These are phyloP conservation scores for Lethenteron camtschaticum DNA, from an alignment of 2,113 vertebrate genomes.

Conservation along the genomic window DNA sequence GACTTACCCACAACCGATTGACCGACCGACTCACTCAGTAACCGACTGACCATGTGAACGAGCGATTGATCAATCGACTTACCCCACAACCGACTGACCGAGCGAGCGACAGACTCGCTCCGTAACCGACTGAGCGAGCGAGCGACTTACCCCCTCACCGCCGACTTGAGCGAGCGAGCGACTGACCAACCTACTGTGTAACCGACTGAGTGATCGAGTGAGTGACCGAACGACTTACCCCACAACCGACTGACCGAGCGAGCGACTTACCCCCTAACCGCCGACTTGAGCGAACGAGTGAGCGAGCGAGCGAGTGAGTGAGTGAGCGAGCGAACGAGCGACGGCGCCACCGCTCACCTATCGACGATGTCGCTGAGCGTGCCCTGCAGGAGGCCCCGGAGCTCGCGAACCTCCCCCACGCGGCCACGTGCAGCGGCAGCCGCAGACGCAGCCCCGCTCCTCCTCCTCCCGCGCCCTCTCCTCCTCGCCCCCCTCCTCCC, in stretches of 20 bases:
- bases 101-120: too few relatives aligned
- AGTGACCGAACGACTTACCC: too few relatives aligned
- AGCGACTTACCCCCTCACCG: background rate
- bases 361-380: conserved; percentile 77
- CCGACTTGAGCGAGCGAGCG: background rate
- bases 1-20: too few relatives aligned
- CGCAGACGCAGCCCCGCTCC: conserved; percentile 10
- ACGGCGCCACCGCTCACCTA: conserved; percentile 24
- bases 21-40: too few relatives aligned
- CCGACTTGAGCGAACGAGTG: background rate
- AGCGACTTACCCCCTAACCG: background rate
- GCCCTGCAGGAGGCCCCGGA: conserved; percentile 57
- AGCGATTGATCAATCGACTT: too few relatives aligned
- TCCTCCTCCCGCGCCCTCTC: conserved; percentile 24
- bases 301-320: background rate
- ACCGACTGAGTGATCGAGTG: too few relatives aligned
- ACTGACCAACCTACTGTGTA: too few relatives aligned
- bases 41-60: too few relatives aligned
- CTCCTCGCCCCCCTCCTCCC: too few relatives aligned
- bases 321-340: background rate
- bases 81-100: too few relatives aligned
- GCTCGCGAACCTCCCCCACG: conserved; percentile 66
- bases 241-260: too few relatives aligned
- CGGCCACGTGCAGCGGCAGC: conserved; percentile 47
- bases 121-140: background rate